Conservation (phyloP, 2,888 invertebrate species). For the Temnothorax ravouxi region DNA sequence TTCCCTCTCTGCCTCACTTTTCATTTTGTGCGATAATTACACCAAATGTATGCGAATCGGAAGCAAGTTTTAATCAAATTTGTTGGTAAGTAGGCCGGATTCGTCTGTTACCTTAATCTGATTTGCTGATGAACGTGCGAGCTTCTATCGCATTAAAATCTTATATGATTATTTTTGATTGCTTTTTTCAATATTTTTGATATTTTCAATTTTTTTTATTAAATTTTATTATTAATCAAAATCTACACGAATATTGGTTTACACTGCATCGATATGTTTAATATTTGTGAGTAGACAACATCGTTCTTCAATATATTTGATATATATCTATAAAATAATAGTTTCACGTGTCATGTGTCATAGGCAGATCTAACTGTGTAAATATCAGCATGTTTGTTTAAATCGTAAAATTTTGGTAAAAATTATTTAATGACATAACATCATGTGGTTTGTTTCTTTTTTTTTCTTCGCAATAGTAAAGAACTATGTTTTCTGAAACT, state of each 20-base stretch:
- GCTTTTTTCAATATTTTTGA: neutral
- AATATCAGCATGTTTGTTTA: neutral
- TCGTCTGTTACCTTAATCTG: slow-evolving; percentile 18
- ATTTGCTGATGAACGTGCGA: slow-evolving; percentile 13
- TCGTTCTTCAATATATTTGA: slow-evolving; percentile 14
- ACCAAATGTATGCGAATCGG: slow-evolving; percentile 72
- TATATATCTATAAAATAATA: slow-evolving; percentile 20
- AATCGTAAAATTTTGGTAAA: slow-evolving; percentile 3
- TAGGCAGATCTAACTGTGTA: neutral
- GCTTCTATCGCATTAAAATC: slow-evolving; percentile 36
- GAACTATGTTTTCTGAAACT: neutral
- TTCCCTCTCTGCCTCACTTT: slow-evolving; percentile 34
- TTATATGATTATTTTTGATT: neutral
- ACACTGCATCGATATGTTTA: neutral
- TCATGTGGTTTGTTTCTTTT: neutral
- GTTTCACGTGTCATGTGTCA: slow-evolving; percentile 2
- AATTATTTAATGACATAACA: neutral
- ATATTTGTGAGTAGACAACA: slow-evolving; percentile 16
- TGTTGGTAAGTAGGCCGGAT: slow-evolving; percentile 69
- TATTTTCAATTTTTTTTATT: slow-evolving; percentile 25
- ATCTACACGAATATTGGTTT: slow-evolving; percentile 8
- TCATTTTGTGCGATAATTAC: slow-evolving; percentile 66
- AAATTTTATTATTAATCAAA: slow-evolving; percentile 26
- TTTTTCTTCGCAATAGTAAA: neutral
- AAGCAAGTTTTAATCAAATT: slow-evolving; percentile 74